Evolutionary conservation across 1,140 invertebrate species (phyloP).

Genomic region (Apis laboriosa): DNA sequence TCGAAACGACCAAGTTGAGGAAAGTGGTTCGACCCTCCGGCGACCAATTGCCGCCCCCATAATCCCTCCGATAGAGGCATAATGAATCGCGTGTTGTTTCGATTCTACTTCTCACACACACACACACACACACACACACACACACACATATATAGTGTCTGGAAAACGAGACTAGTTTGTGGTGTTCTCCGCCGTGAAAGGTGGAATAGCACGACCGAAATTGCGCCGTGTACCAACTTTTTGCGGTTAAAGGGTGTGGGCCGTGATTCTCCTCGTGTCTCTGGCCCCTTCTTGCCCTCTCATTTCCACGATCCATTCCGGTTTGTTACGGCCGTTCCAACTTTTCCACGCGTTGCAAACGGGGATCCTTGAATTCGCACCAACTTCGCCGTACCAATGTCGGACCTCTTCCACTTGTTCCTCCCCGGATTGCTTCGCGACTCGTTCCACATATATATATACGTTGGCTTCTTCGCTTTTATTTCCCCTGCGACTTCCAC

Average conservation of each 20-base stretch:
- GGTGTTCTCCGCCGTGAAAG: background rate
- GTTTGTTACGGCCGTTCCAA: slow-evolving; percentile 34
- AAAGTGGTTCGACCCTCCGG: background rate
- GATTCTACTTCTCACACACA: background rate
- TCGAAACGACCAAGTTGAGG: background rate
- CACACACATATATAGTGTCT: background rate
- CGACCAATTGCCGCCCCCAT: background rate
- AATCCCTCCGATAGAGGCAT: background rate
- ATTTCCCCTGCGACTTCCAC: slow-evolving; percentile 29
- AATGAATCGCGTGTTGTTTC: slow-evolving; percentile 20
- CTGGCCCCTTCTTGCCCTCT: background rate
- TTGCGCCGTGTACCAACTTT: slow-evolving; percentile 36
- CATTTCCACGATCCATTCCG: slow-evolving; percentile 16
- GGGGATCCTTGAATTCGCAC: slow-evolving; percentile 40
- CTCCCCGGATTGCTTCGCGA: background rate
- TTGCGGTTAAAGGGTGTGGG: background rate
- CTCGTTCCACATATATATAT: background rate
- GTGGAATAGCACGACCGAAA: slow-evolving; percentile 11
- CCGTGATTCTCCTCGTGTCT: background rate
- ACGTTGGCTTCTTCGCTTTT: slow-evolving; percentile 7
- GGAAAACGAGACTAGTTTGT: background rate
- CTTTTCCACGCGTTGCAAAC: slow-evolving; percentile 23
- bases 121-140: no score
- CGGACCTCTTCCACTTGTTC: slow-evolving; percentile 25
- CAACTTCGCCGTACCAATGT: slow-evolving; percentile 47